phyloP scores from a whole-genome alignment of 2,113 vertebrate genomes.

The Pandion haliaetus region DNA sequence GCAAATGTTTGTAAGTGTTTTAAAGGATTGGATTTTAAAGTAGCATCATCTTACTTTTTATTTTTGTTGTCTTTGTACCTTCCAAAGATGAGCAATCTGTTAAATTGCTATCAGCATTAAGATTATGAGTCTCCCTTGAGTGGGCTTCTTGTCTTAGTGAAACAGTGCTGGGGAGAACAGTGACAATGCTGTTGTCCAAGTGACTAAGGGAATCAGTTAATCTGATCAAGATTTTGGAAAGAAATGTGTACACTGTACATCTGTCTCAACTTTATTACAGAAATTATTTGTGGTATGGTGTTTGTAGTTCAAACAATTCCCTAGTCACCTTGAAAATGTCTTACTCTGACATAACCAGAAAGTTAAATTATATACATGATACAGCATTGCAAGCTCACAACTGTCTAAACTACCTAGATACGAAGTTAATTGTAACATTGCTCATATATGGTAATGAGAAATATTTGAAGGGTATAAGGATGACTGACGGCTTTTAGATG shows the following conservation, averaged over 20 bases:
- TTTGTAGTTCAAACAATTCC: background rate
- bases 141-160: background rate
- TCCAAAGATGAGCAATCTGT: background rate
- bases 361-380: background rate
- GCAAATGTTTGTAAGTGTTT: background rate
- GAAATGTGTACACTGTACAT: background rate
- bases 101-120: background rate
- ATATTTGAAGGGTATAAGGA: background rate
- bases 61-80: background rate
- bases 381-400: background rate
- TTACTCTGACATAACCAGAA: background rate
- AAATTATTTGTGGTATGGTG: background rate
- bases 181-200: background rate
- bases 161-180: background rate
- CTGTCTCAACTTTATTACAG: background rate
- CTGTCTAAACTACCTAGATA: background rate
- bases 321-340: background rate
- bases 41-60: background rate
- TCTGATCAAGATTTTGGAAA: background rate
- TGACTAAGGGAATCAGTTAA: background rate
- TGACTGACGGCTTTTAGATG: background rate
- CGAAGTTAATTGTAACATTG: background rate
- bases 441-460: background rate
- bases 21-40: background rate
- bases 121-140: background rate